These are phyloP conservation scores for Dasypogon diadema DNA, from an alignment of 2,888 invertebrate genomes.

Conservation along the genomic window DNA sequence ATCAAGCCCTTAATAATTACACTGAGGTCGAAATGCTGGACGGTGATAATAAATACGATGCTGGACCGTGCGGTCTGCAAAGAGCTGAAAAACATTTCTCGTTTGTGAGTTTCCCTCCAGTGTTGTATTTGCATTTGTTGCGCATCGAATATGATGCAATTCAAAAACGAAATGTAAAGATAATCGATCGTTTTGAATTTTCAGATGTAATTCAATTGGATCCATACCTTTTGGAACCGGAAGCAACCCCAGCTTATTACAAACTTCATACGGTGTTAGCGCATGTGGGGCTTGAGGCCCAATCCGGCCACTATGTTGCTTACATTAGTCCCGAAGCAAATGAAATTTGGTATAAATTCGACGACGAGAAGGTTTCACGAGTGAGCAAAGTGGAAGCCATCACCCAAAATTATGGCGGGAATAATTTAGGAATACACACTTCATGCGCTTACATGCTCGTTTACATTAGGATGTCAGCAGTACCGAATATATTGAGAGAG, in stretches of 20 bases:
- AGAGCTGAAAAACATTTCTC: slow-evolving; percentile 98
- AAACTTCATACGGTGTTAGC: slow-evolving; percentile 96
- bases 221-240: slow-evolving; percentile 75
- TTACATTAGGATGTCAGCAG: no score
- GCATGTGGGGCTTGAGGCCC: slow-evolving; percentile 96
- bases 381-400: no score
- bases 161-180: slow-evolving; percentile 96
- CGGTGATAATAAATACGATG: slow-evolving; percentile 99
- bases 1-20: slow-evolving; percentile 97
- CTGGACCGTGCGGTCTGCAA: slow-evolving; percentile 95
- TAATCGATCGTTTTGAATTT: slow-evolving; percentile 95
- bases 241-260: slow-evolving; percentile 70
- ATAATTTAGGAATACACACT: no score
- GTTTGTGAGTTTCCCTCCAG: slow-evolving; percentile 96
- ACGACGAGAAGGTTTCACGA: no score
- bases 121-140: slow-evolving; percentile 97
- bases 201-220: slow-evolving; percentile 93
- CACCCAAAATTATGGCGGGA: no score
- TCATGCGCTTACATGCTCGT: no score
- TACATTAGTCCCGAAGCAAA: slow-evolving; percentile 98
- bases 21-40: slow-evolving; percentile 94
- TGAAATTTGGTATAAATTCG: no score
- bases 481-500: no score
- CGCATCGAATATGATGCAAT: slow-evolving; percentile 98
- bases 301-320: slow-evolving; percentile 99